Base-by-base conservation (phyloP, 2,888 invertebrate species). In the Neocrepidodera transversa region DNA sequence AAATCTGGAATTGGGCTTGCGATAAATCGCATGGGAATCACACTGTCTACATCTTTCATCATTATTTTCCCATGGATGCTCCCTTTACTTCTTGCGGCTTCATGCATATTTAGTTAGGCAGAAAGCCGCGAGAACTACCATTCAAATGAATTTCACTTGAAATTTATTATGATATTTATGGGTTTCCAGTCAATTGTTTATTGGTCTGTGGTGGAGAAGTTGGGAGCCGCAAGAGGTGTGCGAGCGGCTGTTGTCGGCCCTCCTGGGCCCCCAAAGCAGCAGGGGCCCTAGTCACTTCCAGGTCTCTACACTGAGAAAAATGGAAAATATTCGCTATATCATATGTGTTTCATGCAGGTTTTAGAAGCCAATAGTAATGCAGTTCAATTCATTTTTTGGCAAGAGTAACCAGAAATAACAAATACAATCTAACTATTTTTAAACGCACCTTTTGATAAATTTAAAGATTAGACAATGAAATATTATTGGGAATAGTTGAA, bases 161-260 rank as follows among this genome's bases (percentile, higher is more conserved):
- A 58, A 66, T 66, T 64, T 61, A 58, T 63, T 53, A 35, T 40
- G 60, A 67, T 63, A 75, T 75, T 76, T 76, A 76, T 72, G 69
- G 67, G 66, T 68, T 67, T 67, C 66, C 66, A 63, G 70, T 68
- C 71, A 74, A 74, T 76, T 75, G 75, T 76, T 76, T 76, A 76
- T 76, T 73, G 67, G 73, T 74, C 72, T 71, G 66, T 68, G 67
- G 61, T 66, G 66, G 63, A 68, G 64, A 66, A 68, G 64, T 68
- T 69, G 72, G 73, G 66, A 73, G 74, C 71, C 68, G 67, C 65
- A 62, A 69, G 71, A 74, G 73, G 75, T 75, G 76, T 71, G 71
- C 70, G 66, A 69, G 63, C 70, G 70, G 69, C 67, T 64, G 69
- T 71, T 71, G 64, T 61, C 59, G 67, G 64, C 66, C 59, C 71